A percentile compares a stretch with the other conserved stretches of the same genome.
These are phyloP conservation scores for Embiotoca jacksoni DNA, from an alignment of 2,113 vertebrate species.

Conservation along the genomic window DNA sequence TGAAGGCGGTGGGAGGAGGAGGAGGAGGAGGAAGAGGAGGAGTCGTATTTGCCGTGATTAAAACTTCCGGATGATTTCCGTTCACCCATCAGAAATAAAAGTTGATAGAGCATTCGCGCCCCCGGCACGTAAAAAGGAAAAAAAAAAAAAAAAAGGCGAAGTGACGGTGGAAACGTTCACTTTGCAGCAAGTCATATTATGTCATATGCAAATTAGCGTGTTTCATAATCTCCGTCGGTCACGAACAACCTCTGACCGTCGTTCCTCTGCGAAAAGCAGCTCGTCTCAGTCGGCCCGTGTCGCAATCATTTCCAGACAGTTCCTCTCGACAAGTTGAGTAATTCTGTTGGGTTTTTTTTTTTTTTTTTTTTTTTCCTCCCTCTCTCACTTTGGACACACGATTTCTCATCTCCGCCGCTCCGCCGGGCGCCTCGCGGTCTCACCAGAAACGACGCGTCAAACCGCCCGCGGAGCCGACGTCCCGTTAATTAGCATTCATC, in stretches of 20 bases:
- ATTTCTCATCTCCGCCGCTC: constrained; percentile 17
- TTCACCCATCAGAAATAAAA: neutral
- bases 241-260: constrained; percentile 19
- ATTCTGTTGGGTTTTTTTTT: constrained; percentile 6
- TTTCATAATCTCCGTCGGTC: neutral
- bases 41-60: constrained; percentile 15
- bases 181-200: neutral
- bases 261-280: constrained; percentile 18
- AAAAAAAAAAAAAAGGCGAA: no score
- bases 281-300: constrained; percentile 4
- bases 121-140: neutral
- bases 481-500: constrained; percentile 24
- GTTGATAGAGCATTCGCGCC: neutral
- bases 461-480: constrained; percentile 12
- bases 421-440: neutral
- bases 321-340: constrained; percentile 22
- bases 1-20: neutral
- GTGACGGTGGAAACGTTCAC: neutral
- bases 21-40: no score
- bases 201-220: neutral
- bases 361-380: no score
- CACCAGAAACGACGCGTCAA: constrained; percentile 22
- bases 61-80: neutral
- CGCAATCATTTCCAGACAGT: constrained; percentile 30
- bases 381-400: neutral